Evolutionary conservation across 2,888 invertebrate genomes (phyloP), one percentile per base, ranked within the genome.

Genomic region (Leuctra nigra): DNA sequence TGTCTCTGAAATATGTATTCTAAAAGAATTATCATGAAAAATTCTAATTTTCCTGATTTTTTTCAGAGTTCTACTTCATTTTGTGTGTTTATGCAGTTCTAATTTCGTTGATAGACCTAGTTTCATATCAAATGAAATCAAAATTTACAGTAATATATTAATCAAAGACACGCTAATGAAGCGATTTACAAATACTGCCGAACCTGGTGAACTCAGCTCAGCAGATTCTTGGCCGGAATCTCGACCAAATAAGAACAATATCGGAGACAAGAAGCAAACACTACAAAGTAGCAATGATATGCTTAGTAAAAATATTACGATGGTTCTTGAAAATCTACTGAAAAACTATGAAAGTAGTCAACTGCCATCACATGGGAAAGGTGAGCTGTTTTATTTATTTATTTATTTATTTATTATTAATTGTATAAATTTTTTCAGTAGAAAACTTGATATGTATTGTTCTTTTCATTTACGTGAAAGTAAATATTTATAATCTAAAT

Each of bases 331-430:
- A 68, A 91, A 91, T 69, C 77, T 93, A 36, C 76, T 93, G 64
- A 89, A 91, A 73, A 87, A 91, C 71, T 93, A 93, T 69, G 92
- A 93, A 70, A 90, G 88, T 69, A 91, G 89, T 22, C 91, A 91
- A 68, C 74, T 91, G 61, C 92, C 93, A 4, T 89, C 89, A n/a
- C 90, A 91, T 68, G 89, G 87, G 41, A 83, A 86, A 81, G 91
- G 91, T 90, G 71, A 41, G 62, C 35, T 22, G 13, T 22, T 24
- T 38, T 20, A 1, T 38, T 38, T 14, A n/a, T 9, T 38, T n/a
- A n/a, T n/a, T n/a, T n/a, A n/a, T n/a, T n/a, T n/a, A n/a, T n/a
- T n/a, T n/a, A n/a, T n/a, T n/a, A n/a, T n/a, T n/a, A n/a, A n/a
- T n/a, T n/a, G n/a, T n/a, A n/a, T n/a, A n/a, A n/a, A n/a, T n/a